A percentile compares a stretch with the other conserved stretches of the same genome.
phyloP scores from a whole-genome alignment of 2,797 vertebrate species.

The Tangara arthus region DNA sequence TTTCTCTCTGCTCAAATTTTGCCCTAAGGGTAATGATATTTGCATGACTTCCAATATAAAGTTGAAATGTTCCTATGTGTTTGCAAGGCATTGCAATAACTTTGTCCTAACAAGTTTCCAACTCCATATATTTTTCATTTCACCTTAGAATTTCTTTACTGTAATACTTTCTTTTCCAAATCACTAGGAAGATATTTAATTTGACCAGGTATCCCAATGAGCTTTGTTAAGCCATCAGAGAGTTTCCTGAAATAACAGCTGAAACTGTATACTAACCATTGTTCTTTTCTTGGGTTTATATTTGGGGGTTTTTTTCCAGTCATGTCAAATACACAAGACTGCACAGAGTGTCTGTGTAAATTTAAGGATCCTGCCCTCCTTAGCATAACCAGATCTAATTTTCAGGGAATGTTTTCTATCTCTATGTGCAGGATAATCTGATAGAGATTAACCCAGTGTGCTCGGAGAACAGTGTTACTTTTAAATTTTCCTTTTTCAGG shows the following conservation, averaged over 20 bases:
- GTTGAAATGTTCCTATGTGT: not conserved
- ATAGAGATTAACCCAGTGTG: not conserved
- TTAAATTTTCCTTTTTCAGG: constrained; percentile 72
- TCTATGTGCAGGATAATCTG: not conserved
- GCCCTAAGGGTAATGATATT: not conserved
- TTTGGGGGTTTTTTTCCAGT: not conserved
- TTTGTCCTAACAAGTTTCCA: not conserved
- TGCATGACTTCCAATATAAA: not conserved
- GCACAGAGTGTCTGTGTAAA: not conserved
- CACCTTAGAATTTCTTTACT: not conserved
- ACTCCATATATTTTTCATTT: not conserved
- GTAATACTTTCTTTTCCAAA: not conserved
- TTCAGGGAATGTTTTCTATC: not conserved
- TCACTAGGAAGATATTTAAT: not conserved
- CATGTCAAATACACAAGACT: not conserved
- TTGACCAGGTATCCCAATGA: not conserved
- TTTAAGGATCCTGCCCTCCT: not conserved
- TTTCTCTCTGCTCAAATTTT: not conserved
- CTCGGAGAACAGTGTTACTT: not conserved
- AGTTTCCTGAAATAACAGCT: not conserved
- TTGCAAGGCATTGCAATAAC: not conserved
- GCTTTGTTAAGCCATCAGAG: not conserved
- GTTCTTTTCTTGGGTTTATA: not conserved
- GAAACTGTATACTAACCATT: not conserved
- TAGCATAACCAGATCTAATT: not conserved